A percentile compares a stretch with the other conserved stretches of the same genome.
Conservation (phyloP, 1,140 invertebrate genomes). For the Papilio aristodemus region DNA sequence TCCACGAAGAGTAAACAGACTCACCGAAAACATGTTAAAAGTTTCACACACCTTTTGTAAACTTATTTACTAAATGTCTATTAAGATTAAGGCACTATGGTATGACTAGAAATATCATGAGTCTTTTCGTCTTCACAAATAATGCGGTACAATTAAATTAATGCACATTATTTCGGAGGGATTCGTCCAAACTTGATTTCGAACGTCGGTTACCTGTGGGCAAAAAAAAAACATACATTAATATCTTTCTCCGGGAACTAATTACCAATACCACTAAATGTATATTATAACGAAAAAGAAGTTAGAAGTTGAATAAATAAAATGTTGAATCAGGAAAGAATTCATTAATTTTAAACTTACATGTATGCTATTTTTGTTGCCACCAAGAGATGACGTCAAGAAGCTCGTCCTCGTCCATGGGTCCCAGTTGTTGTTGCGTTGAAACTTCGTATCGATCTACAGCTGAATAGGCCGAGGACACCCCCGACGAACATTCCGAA, state of each 20-base stretch:
- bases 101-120: conserved; percentile 76
- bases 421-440: conserved; percentile 82
- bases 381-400: conserved; percentile 92
- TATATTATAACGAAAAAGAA: conserved; percentile 24
- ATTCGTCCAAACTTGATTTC: conserved; percentile 55
- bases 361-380: conserved; percentile 82
- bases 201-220: conserved; percentile 54
- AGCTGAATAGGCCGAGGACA: conserved; percentile 74
- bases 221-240: conserved; percentile 53
- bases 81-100: conserved; percentile 65
- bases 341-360: conserved; percentile 54
- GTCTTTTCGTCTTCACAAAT: conserved; percentile 71
- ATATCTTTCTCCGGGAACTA: conserved; percentile 30
- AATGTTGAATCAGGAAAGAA: not conserved
- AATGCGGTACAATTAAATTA: conserved; percentile 48
- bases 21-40: conserved; percentile 37
- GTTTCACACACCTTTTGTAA: conserved; percentile 23
- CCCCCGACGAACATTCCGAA: conserved; percentile 85
- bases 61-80: conserved; percentile 44
- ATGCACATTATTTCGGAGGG: conserved; percentile 68
- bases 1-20: conserved; percentile 53
- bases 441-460: conserved; percentile 78
- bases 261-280: not conserved
- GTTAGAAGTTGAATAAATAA: not conserved
- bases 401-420: conserved; percentile 89